Evolutionary conservation across 1,140 invertebrate species (phyloP).

Genomic region (Centruroides sculpturatus): DNA sequence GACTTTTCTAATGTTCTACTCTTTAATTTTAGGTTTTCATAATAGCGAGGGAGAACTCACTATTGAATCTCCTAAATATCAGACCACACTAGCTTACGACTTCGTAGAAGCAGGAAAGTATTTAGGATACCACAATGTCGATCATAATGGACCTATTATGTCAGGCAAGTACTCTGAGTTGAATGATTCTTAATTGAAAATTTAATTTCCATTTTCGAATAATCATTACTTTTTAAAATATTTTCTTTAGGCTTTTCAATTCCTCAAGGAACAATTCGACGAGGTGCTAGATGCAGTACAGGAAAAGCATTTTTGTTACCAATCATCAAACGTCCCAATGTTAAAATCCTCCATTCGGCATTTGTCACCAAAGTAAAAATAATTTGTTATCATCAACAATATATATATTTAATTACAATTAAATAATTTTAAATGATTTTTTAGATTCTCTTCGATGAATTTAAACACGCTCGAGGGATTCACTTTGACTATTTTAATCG

Average conservation of each 20-base stretch:
- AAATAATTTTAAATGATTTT: constrained; percentile 5
- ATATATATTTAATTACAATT: too few relatives aligned
- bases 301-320: constrained; percentile 62
- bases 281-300: constrained; percentile 72
- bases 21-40: constrained; percentile 44
- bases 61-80: constrained; percentile 65
- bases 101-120: constrained; percentile 65
- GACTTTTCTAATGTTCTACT: constrained; percentile 30
- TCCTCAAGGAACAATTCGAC: constrained; percentile 63
- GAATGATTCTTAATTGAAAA: too few relatives aligned
- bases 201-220: too few relatives aligned
- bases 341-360: not conserved
- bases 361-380: not conserved
- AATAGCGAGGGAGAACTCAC: constrained; percentile 60
- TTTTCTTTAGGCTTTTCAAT: constrained; percentile 5
- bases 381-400: too few relatives aligned
- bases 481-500: constrained; percentile 60
- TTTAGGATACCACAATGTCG: constrained; percentile 59
- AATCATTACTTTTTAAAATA: too few relatives aligned
- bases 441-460: constrained; percentile 57
- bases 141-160: constrained; percentile 66
- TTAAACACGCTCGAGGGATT: constrained; percentile 67
- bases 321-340: not conserved
- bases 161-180: not conserved
- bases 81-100: constrained; percentile 57